phyloP scores from a whole-genome alignment of 2,888 invertebrate species.

The Conus canariensis region DNA sequence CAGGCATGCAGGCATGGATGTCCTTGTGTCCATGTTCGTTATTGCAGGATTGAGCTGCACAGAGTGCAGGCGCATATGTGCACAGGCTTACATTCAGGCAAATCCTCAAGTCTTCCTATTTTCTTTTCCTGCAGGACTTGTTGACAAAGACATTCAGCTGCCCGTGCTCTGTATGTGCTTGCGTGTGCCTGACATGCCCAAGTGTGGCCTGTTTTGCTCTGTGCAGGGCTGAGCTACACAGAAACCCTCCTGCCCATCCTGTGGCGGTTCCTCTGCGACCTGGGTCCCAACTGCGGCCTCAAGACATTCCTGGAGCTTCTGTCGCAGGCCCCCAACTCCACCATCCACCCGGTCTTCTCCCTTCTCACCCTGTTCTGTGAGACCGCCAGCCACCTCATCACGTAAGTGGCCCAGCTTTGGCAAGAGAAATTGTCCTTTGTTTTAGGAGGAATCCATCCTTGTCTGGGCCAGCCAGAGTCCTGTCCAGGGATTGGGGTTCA shows the following conservation, averaged over 20 bases:
- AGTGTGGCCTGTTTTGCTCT: background rate
- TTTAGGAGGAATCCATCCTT: background rate
- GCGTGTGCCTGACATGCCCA: no score
- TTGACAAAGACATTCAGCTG: no score
- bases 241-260: constrained; percentile 92
- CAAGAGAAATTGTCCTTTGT: background rate
- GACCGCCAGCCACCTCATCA: constrained; percentile 96
- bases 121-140: no score
- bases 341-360: constrained; percentile 91
- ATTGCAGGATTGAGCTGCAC: no score
- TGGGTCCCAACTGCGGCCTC: constrained; percentile 93
- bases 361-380: constrained; percentile 96
- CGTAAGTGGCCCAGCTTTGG: constrained; percentile 83
- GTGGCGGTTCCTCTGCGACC: constrained; percentile 93
- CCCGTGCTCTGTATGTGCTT: no score
- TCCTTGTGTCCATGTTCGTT: no score
- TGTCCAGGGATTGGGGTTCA: background rate
- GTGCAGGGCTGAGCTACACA: constrained; percentile 93
- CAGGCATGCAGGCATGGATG: no score
- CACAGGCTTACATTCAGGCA: no score
- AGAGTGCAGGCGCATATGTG: no score
- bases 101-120: no score
- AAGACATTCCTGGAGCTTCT: constrained; percentile 92
- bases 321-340: constrained; percentile 87
- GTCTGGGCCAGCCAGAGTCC: background rate